Evolutionary conservation across 1,140 invertebrate genomes (phyloP).

Genomic region (Oscheius sp.): DNA sequence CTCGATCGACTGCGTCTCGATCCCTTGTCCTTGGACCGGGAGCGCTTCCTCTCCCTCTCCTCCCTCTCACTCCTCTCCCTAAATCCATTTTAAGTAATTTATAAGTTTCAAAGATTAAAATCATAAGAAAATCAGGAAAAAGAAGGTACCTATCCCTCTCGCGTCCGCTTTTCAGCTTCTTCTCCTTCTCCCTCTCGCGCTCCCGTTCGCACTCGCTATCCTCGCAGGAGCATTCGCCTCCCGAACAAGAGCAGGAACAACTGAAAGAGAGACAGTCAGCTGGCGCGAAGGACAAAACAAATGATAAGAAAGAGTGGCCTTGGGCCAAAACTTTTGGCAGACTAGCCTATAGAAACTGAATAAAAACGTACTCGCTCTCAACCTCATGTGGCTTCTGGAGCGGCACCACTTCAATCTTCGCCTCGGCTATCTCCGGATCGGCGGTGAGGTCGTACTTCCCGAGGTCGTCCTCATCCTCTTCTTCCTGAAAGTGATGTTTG

Average conservation of each 20-base stretch:
- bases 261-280: slow-evolving; percentile 26
- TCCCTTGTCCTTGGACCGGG: neutral
- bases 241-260: slow-evolving; percentile 57
- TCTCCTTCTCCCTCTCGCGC: slow-evolving; percentile 13
- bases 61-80: slow-evolving; percentile 16
- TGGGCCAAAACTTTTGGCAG: neutral
- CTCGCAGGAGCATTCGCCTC: slow-evolving; percentile 54
- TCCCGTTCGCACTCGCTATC: slow-evolving; percentile 26
- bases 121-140: too few species aligned
- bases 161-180: slow-evolving; percentile 6
- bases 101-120: too few species aligned
- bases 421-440: slow-evolving; percentile 48
- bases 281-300: neutral
- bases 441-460: slow-evolving; percentile 55
- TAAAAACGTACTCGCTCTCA: slow-evolving; percentile 29
- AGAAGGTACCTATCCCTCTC: slow-evolving; percentile 1
- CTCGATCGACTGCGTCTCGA: slow-evolving; percentile 33
- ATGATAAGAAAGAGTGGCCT: neutral
- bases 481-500: slow-evolving; percentile 35
- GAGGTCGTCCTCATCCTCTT: slow-evolving; percentile 51
- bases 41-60: slow-evolving; percentile 22
- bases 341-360: neutral
- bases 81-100: neutral
- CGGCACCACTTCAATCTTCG: slow-evolving; percentile 33
- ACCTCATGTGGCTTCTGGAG: slow-evolving; percentile 21